Base-by-base conservation (phyloP, 2,888 invertebrate species). In the Phymatocera aterrima region DNA sequence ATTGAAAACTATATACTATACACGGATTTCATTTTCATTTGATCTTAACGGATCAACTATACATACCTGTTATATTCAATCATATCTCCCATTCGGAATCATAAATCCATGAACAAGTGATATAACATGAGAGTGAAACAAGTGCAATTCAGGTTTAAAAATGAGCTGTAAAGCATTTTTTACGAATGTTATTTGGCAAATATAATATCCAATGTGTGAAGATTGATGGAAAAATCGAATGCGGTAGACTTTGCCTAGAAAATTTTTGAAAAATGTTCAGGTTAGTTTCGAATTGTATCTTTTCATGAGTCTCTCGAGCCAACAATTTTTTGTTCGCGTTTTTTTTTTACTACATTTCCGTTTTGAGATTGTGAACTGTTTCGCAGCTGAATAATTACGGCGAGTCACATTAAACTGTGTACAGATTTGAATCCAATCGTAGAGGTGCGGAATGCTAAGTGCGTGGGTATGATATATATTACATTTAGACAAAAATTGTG, bases 1-100 rank as follows among this genome's bases (percentile, higher is more conserved):
- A 88, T 88, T 83, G 85, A 86, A 85, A 84, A 84, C 83, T 72
- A 72, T 64, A 21, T 65, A 6, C 15, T 5, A n/a, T n/a, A n/a
- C n/a, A n/a, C n/a, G 68, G 15, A 15, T 68, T 12, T 46, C 21
- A 46, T 28, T 43, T 21, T 40, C 46, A 43, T 68, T 43, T 24
- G 34, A 34, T 46, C 68, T 43, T 5, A 43, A 61, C 40, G 15
- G 24, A 40, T 40, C 43, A 43, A 8, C 21, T 12, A 12, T 43
- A 43, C n/a, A n/a, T n/a, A n/a, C n/a, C n/a, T n/a, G n/a, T n/a
- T n/a, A n/a, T n/a, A 24, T 24, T 12, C 10, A 24, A 46, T 46
- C n/a, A 12, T 15, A 24, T 24, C 24, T 28, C 28, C 57, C 28
- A 57, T 28, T 15, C 3, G 15, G 28, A 57, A 57, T 15, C 28